phyloP scores from a whole-genome alignment of 2,113 vertebrate genomes.

The Dissostichus mawsoni region DNA sequence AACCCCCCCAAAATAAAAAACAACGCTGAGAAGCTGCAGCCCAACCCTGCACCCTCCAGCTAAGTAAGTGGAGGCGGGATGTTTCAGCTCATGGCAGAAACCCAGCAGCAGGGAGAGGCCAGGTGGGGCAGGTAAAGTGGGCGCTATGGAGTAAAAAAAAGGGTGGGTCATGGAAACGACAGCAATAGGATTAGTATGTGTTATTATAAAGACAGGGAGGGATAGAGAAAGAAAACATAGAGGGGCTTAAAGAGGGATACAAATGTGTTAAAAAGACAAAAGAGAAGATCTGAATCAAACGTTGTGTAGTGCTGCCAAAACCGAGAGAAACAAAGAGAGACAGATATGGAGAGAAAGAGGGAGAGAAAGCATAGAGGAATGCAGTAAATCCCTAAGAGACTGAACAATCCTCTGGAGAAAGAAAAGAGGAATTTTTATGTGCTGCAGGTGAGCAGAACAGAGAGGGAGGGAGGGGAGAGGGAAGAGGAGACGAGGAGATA shows the following conservation, averaged over 20 bases:
- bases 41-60: constrained; percentile 83
- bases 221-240: constrained; percentile 62
- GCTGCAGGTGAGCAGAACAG: constrained; percentile 86
- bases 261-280: constrained; percentile 79
- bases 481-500: constrained; percentile 58
- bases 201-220: constrained; percentile 48
- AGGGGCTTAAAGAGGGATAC: constrained; percentile 59
- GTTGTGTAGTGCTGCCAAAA: constrained; percentile 72
- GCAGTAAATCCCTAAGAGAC: constrained; percentile 85
- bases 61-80: constrained; percentile 76
- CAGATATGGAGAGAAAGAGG: constrained; percentile 68
- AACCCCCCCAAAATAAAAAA: constrained; percentile 6
- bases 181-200: constrained; percentile 58
- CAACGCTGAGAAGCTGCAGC: constrained; percentile 71
- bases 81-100: constrained; percentile 75
- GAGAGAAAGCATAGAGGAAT: constrained; percentile 81
- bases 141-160: constrained; percentile 38
- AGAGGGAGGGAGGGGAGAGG: constrained; percentile 63
- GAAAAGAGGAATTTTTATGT: constrained; percentile 89
- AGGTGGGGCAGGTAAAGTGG: constrained; percentile 73
- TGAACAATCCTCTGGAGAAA: constrained; percentile 84
- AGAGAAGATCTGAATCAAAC: constrained; percentile 56
- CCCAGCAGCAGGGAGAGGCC: constrained; percentile 78
- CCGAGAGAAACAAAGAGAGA: constrained; percentile 52
- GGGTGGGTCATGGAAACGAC: constrained; percentile 68